Evolutionary conservation across 2,797 vertebrate species (phyloP).

Genomic region (Amazonetta brasiliensis): DNA sequence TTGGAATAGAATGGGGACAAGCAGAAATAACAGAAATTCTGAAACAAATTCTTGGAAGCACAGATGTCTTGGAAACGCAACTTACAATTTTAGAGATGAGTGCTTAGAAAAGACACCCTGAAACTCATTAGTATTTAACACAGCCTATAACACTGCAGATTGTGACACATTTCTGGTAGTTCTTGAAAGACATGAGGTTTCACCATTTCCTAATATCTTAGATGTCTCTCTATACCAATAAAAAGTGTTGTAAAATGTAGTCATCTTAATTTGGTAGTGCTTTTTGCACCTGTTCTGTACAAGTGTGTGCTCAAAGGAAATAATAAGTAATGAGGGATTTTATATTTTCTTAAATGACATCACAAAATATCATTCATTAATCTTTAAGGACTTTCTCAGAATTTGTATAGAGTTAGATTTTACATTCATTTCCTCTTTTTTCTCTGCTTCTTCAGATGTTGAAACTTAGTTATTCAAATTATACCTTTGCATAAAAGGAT

Average conservation of each 20-base stretch:
- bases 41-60: not conserved
- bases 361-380: not conserved
- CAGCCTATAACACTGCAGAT: not conserved
- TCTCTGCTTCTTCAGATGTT: not conserved
- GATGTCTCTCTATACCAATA: not conserved
- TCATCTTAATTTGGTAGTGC: not conserved
- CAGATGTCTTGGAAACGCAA: not conserved
- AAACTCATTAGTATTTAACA: not conserved
- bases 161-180: not conserved
- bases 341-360: not conserved
- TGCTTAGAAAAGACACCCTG: not conserved
- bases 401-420: not conserved
- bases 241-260: not conserved
- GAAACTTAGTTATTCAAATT: not conserved
- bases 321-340: not conserved
- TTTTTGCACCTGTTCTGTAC: not conserved
- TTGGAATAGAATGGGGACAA: not conserved
- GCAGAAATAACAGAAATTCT: not conserved
- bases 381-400: not conserved
- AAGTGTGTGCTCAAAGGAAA: not conserved
- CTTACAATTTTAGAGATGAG: not conserved
- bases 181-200: not conserved
- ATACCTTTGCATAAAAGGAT: not conserved
- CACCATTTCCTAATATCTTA: not conserved
- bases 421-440: not conserved